Evolutionary conservation across 2,888 invertebrate species (phyloP), one percentile per base, ranked within the genome.

Genomic region (Lutraria lutraria): DNA sequence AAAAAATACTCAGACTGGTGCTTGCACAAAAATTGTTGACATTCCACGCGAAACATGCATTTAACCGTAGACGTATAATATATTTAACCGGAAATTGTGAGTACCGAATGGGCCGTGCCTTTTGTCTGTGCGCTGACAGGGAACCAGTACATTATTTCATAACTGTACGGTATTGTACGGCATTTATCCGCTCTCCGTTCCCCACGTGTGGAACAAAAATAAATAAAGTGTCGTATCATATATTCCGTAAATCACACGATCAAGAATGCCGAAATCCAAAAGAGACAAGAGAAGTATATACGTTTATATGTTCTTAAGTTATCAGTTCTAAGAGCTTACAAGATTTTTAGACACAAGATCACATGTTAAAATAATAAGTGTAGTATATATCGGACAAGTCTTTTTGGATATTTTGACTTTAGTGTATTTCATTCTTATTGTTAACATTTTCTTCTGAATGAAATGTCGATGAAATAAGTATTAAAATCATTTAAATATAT

Each of bases 211-310:
- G 31, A 34, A 34, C 31, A 31, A 25, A 72, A 12, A 12, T n/a
- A 68, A 76, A 25, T 19, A 31, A 76, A 76, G 31, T 31, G 31
- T 21, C 0, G 19, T n/a, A 4, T 63, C 72, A 4, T 19, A 15
- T 31, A 31, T 16, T 76, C 31, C 76, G 76, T 34, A 34, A 76
- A 1, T 76, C 6, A 76, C 25, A 15, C 29, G 31, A 31, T 76
- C 21, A 25, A 83, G 56, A 52, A 89, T 89, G 87, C 87, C 87
- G 16, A 87, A 89, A 84, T 89, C 89, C 10, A 89, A 89, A 72
- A 72, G 89, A 81, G 89, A 89, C 81, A 89, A 89, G 60, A 83
- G 83, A 60, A 80, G 89, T 89, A 80, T 0, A 63, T 12, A 29
- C 25, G 15, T 81, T 81, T 10, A 43, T 52, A 43, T 84, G 21